A percentile compares a stretch with the other conserved stretches of the same genome.
These are phyloP conservation scores for Todiramphus saurophagus DNA, from an alignment of 2,113 vertebrate genomes.

Conservation along the genomic window DNA sequence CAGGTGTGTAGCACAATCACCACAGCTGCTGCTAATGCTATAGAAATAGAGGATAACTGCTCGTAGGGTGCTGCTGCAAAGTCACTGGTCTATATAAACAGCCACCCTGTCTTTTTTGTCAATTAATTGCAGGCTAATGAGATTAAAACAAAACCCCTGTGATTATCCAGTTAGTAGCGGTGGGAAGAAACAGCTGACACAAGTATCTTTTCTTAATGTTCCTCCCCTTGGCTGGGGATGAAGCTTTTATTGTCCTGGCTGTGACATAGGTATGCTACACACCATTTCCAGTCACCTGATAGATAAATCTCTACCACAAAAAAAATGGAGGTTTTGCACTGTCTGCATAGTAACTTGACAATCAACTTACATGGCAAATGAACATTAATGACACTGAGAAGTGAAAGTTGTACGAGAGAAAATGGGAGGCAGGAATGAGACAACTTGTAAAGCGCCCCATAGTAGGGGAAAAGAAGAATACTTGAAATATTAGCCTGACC, in stretches of 20 bases:
- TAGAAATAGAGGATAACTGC: not conserved
- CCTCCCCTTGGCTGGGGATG: not conserved
- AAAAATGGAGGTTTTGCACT: not conserved
- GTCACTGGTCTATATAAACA: not conserved
- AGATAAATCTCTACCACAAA: not conserved
- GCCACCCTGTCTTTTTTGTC: not conserved
- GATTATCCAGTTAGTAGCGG: not conserved
- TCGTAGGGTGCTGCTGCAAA: not conserved
- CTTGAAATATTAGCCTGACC: not conserved
- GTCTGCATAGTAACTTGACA: not conserved
- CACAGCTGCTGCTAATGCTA: not conserved
- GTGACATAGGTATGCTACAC: not conserved
- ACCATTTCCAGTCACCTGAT: not conserved
- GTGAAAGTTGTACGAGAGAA: not conserved
- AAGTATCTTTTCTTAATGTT: not conserved
- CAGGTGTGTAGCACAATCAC: not conserved
- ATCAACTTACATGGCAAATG: not conserved
- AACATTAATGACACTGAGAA: not conserved
- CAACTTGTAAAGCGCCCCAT: not conserved
- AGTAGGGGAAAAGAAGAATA: not conserved
- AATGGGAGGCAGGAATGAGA: not conserved
- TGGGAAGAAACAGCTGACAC: not conserved
- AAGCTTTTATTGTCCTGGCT: not conserved
- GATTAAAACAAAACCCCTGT: not conserved
- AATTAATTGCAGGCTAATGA: not conserved